Conservation (phyloP, 2,888 invertebrate genomes). For the Oscheius myriophilus region DNA sequence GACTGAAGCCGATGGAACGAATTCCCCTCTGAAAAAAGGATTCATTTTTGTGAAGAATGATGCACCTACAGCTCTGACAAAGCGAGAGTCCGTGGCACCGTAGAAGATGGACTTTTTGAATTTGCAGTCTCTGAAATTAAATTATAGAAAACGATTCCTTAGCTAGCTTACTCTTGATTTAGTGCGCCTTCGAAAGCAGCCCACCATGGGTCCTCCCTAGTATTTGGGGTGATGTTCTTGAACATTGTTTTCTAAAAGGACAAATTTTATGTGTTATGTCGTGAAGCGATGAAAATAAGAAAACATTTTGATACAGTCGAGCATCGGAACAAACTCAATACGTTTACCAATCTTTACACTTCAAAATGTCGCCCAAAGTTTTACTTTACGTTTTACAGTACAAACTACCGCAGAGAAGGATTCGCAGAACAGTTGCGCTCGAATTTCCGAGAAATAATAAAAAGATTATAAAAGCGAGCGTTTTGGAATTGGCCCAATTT, state of each 20-base stretch:
- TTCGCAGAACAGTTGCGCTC: too few relatives aligned
- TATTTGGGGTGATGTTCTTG: conserved; percentile 63
- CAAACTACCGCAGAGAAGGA: too few relatives aligned
- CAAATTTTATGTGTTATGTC: too few relatives aligned
- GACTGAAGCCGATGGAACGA: conserved; percentile 89
- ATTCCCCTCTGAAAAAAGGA: conserved; percentile 79
- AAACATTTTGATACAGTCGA: too few relatives aligned
- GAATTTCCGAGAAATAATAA: too few relatives aligned
- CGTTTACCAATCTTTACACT: too few relatives aligned
- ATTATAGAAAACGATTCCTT: not conserved
- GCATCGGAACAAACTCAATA: too few relatives aligned
- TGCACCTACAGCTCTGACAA: conserved; percentile 77
- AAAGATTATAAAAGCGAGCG: too few relatives aligned
- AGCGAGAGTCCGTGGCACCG: conserved; percentile 89
- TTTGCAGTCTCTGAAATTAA: conserved; percentile 77
- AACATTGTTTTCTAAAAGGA: conserved; percentile 13
- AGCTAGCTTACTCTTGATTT: conserved; percentile 74
- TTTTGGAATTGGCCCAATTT: too few relatives aligned
- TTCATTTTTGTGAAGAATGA: not conserved
- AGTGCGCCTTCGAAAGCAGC: conserved; percentile 71
- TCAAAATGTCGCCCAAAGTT: too few relatives aligned
- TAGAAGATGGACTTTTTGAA: conserved; percentile 83
- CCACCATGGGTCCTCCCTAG: conserved; percentile 73
- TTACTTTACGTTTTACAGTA: too few relatives aligned
- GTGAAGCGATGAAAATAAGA: too few relatives aligned